Evolutionary conservation across 1,140 invertebrate species (phyloP).

Genomic region (Meteorus sp.): DNA sequence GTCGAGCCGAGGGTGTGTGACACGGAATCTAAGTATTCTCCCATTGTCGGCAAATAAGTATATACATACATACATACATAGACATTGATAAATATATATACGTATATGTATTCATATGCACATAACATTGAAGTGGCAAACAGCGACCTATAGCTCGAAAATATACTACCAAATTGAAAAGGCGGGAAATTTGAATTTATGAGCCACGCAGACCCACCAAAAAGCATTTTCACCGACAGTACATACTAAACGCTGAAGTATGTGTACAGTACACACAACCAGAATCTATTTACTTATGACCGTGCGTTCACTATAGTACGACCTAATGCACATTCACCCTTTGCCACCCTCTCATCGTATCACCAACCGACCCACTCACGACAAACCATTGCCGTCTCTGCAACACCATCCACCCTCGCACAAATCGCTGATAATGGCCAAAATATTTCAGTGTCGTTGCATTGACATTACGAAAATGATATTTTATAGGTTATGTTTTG

Average conservation of each 20-base stretch:
- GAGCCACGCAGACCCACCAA: constrained; percentile 4
- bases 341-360: no score
- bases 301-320: neutral
- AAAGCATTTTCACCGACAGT: constrained; percentile 6
- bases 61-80: no score
- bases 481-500: constrained; percentile 6
- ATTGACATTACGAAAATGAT: constrained; percentile 13
- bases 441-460: constrained; percentile 14
- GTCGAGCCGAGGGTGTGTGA: constrained; percentile 25
- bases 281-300: constrained; percentile 18
- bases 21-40: constrained; percentile 46
- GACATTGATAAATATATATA: no score
- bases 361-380: no score
- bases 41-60: constrained; percentile 40
- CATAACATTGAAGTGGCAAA: neutral
- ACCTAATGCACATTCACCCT: constrained; percentile 9
- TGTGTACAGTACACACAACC: constrained; percentile 3
- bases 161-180: constrained; percentile 21
- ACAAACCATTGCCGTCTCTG: no score
- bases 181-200: constrained; percentile 26
- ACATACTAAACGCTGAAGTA: neutral
- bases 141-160: neutral
- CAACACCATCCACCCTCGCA: neutral
- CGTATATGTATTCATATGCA: no score
- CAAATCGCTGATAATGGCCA: constrained; percentile 14